Percentiles rank a stretch among this genome's conserved stretches.
phyloP scores from a whole-genome alignment of 2,113 vertebrate species.

The Opisthocomus hoazin region DNA sequence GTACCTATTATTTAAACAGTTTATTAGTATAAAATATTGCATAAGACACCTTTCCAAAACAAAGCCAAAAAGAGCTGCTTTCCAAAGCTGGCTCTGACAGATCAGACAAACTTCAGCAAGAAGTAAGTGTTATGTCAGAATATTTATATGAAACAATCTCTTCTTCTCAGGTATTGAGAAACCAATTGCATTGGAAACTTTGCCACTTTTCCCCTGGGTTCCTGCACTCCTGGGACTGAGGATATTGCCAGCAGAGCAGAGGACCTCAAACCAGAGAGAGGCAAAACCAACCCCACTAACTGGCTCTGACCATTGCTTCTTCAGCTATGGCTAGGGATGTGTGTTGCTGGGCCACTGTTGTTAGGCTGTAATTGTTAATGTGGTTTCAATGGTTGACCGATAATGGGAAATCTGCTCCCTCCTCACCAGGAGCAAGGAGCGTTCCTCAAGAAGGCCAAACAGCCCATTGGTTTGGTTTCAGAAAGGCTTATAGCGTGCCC shows the following conservation, averaged over 20 bases:
- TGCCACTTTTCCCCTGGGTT: not conserved
- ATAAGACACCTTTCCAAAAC: not conserved
- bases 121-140: not conserved
- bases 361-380: not conserved
- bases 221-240: not conserved
- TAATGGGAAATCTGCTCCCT: not conserved
- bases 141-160: conserved; percentile 7
- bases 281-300: not conserved
- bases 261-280: not conserved
- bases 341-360: not conserved
- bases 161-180: conserved; percentile 13
- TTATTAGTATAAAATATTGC: not conserved
- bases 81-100: not conserved
- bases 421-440: not conserved
- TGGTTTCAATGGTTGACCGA: not conserved
- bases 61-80: not conserved
- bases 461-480: not conserved
- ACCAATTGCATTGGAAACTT: not conserved
- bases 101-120: not conserved
- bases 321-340: not conserved
- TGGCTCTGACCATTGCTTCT: not conserved
- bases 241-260: not conserved
- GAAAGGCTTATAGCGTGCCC: not conserved
- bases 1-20: conserved; percentile 35
- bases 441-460: not conserved